phyloP scores from a whole-genome alignment of 2,888 invertebrate species.

The Iselma pallidipennis region DNA sequence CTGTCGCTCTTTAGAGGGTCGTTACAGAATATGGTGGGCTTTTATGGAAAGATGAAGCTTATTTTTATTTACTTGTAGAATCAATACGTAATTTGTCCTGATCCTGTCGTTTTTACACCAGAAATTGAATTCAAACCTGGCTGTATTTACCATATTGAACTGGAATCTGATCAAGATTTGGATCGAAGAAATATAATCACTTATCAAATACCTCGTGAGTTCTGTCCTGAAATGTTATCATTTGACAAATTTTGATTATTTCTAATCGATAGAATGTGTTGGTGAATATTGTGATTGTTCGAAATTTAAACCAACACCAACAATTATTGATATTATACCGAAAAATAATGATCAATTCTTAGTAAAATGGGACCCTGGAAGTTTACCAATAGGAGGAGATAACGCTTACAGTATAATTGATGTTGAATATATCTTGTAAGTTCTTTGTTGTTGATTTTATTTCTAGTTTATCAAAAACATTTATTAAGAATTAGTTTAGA shows the following conservation, averaged over 20 bases:
- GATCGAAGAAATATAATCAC: not conserved
- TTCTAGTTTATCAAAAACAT: not conserved
- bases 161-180: not conserved
- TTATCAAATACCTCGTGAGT: conserved; percentile 5
- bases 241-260: not conserved
- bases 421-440: conserved; percentile 9
- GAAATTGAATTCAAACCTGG: not conserved
- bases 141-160: not conserved
- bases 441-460: not conserved
- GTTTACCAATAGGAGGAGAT: not conserved
- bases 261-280: conserved; percentile 10
- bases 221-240: not conserved
- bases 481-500: not conserved
- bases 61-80: not conserved
- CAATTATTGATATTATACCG: conserved; percentile 3
- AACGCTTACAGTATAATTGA: not conserved
- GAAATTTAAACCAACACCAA: conserved; percentile 4
- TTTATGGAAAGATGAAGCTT: too few relatives aligned
- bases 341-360: not conserved
- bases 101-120: not conserved
- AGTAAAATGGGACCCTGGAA: conserved; percentile 16
- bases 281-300: conserved; percentile 10
- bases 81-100: not conserved
- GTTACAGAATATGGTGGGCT: too few relatives aligned
- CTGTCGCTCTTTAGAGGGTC: too few relatives aligned